Evolutionary conservation across 1,140 invertebrate species (phyloP).

Genomic region (Neocloeon triangulifer): DNA sequence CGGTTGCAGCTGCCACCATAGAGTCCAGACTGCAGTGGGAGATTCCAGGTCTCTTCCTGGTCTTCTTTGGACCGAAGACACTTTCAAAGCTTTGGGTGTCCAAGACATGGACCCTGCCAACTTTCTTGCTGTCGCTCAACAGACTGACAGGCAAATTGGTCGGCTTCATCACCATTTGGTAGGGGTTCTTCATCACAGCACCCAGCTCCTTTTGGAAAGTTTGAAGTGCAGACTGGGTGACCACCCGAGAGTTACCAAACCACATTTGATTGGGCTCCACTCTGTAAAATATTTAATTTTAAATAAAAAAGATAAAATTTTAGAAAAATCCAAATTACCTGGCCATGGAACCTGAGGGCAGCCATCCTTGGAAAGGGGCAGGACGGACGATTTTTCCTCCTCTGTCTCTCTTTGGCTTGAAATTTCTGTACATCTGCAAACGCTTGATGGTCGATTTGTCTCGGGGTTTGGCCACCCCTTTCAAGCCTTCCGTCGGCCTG

Average conservation of each 20-base stretch:
- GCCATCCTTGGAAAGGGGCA: conserved; percentile 81
- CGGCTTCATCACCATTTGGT: conserved; percentile 93
- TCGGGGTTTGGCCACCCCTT: conserved; percentile 63
- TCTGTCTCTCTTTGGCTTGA: conserved; percentile 79
- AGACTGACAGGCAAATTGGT: conserved; percentile 86
- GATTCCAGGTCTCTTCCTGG: conserved; percentile 75
- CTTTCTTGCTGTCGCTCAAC: conserved; percentile 79
- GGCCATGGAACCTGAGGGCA: conserved; percentile 75
- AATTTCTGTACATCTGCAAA: conserved; percentile 93
- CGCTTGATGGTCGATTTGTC: conserved; percentile 88
- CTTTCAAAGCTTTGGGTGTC: conserved; percentile 87
- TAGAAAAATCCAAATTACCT: too few species aligned
- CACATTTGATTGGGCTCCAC: conserved; percentile 95
- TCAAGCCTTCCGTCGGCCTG: conserved; percentile 43
- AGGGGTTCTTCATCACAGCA: conserved; percentile 84
- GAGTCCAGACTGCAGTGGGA: conserved; percentile 40
- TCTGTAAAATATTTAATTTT: too few species aligned
- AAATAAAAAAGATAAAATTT: too few species aligned
- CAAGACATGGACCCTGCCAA: conserved; percentile 76
- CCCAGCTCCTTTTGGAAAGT: conserved; percentile 94
- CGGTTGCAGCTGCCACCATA: conserved; percentile 41
- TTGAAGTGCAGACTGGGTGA: conserved; percentile 84
- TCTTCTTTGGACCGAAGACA: conserved; percentile 88
- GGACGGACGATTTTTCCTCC: conserved; percentile 80
- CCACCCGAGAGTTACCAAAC: conserved; percentile 87